Conservation (phyloP, 2,113 vertebrate species). For the Anhinga anhinga region DNA sequence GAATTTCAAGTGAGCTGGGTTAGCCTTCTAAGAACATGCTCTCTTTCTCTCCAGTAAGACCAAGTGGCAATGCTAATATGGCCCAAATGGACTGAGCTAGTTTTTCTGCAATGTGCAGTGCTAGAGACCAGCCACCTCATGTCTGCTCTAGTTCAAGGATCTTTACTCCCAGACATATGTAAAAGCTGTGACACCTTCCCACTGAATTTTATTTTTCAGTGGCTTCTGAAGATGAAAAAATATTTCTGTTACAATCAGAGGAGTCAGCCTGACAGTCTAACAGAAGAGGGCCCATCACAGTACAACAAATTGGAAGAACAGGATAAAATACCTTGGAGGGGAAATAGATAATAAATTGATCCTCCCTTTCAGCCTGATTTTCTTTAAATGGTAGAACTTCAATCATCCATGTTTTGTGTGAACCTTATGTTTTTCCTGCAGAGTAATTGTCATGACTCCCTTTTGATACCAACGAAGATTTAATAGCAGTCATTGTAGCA, state of each 20-base stretch:
- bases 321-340: not conserved
- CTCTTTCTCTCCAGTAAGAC: not conserved
- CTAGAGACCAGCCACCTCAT: not conserved
- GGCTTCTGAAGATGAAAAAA: not conserved
- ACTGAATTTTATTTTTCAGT: not conserved
- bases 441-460: conserved; percentile 20
- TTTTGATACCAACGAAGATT: conserved; percentile 33
- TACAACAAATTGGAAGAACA: not conserved
- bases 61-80: not conserved
- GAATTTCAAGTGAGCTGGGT: not conserved
- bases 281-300: not conserved
- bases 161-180: not conserved
- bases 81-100: not conserved
- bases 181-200: not conserved
- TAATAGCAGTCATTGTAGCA: conserved; percentile 37
- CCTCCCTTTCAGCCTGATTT: not conserved
- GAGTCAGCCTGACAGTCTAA: not conserved
- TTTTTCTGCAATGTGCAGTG: not conserved
- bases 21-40: not conserved
- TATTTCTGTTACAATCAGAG: not conserved
- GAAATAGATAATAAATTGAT: not conserved
- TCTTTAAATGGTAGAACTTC: not conserved
- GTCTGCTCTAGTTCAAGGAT: not conserved
- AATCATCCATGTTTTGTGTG: not conserved
- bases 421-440: conserved; percentile 11